Base-by-base conservation (phyloP, 2,888 invertebrate species). In the Congeria kusceri region DNA sequence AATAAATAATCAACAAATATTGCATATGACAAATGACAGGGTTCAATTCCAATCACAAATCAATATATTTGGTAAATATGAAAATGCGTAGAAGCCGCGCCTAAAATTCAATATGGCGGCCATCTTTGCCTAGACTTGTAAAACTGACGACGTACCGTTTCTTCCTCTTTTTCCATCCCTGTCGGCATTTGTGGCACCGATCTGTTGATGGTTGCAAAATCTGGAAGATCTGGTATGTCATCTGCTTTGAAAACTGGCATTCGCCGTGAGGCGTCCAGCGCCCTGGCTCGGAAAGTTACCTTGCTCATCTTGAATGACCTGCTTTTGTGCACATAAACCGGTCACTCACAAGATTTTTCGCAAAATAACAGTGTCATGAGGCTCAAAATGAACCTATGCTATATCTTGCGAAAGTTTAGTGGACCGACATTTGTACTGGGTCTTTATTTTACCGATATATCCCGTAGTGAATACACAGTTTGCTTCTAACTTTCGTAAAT, bases 101-200 rank as follows among this genome's bases (percentile, higher is more conserved):
- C 39, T 39, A 39, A 39, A 39, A 39, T 84, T 70, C 85, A 86
- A 91, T 72, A 92, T 92, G 92, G 92, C 93, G 90, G 91, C 89
- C 86, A 84, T 28, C 32, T 62, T 47, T 57, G 70, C 59, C 53
- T 25, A 49, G 63, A 56, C 53, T 44, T 46, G 67, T 27, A 27
- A 62, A 56, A 53, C 46, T 59, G 61, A 63, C 28, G 29, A 57
- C 98, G 96, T 96, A 99, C 99, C 96, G 98, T 97, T 97, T 99
- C 99, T 95, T 99, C 99, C 95, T 99, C 99, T 96, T 99, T 99
- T 96, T 99, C 99, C 99, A 99, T 99, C 95, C 99, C 99, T 94
- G 99, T 98, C 92, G 99, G 99, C 98, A 99, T 99, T 95, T 98
- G 98, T 94, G 99, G 98, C 94, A 99, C 99, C 92, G 98, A 98